Percentiles rank a stretch among this genome's conserved stretches.
phyloP scores from a whole-genome alignment of 2,888 invertebrate species.

The Dorcus parallelipipedus region DNA sequence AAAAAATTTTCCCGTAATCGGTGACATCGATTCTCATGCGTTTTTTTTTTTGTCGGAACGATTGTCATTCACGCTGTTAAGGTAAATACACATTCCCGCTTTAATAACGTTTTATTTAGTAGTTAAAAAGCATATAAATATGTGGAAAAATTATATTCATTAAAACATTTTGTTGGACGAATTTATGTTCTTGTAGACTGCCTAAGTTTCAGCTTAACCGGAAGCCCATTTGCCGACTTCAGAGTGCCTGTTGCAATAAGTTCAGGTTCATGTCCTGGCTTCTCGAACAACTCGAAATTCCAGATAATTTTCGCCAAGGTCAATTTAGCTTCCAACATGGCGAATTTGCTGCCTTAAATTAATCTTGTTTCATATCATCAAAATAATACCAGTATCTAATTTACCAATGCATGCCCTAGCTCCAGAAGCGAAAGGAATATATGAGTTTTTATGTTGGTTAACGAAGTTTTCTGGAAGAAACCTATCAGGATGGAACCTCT shows the following conservation, averaged over 20 bases:
- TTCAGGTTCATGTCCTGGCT: conserved; percentile 4
- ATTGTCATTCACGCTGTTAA: too few relatives aligned
- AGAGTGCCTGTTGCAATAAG: conserved; percentile 3
- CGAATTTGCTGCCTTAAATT: conserved; percentile 1
- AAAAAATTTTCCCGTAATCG: too few relatives aligned
- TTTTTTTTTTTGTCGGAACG: too few relatives aligned
- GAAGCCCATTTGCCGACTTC: conserved; percentile 14
- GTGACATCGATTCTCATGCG: too few relatives aligned
- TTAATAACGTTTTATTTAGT: too few relatives aligned
- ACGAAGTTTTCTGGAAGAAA: conserved; percentile 16
- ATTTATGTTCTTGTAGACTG: neutral
- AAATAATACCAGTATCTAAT: neutral
- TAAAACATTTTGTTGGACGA: too few relatives aligned
- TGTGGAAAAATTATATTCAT: too few relatives aligned
- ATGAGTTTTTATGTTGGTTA: neutral
- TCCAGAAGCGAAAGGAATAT: neutral
- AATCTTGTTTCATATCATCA: neutral
- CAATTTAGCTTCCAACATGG: conserved; percentile 2
- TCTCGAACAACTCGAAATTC: conserved; percentile 9
- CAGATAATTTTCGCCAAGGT: neutral
- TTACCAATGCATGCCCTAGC: conserved; percentile 3
- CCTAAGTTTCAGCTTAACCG: conserved; percentile 7
- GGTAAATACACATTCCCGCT: too few relatives aligned
- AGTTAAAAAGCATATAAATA: too few relatives aligned
- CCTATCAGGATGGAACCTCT: conserved; percentile 21